phyloP scores from a whole-genome alignment of 2,113 vertebrate species.

The Pycnonotus jocosus region DNA sequence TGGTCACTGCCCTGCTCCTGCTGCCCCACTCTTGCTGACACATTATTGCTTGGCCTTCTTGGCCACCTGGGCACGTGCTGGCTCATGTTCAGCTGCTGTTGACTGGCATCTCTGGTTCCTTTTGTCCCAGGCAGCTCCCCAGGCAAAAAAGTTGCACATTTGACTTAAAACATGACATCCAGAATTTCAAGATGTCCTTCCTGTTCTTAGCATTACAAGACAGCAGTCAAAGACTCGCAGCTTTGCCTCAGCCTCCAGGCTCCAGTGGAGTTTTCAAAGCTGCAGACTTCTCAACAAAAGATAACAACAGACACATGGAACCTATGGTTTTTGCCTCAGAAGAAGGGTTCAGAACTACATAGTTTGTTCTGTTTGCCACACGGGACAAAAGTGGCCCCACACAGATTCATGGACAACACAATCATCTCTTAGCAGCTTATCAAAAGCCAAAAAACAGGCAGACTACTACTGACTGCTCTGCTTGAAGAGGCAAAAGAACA shows the following conservation, averaged over 20 bases:
- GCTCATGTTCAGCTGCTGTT: neutral
- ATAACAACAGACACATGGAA: neutral
- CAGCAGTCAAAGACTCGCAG: neutral
- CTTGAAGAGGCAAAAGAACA: neutral
- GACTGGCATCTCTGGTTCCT: fast-evolving
- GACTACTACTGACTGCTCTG: neutral
- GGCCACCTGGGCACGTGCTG: neutral
- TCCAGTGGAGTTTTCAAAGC: neutral
- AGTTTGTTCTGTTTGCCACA: neutral
- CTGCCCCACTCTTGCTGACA: neutral
- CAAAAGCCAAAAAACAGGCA: neutral
- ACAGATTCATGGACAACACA: neutral
- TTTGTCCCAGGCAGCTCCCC: neutral
- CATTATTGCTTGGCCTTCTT: neutral
- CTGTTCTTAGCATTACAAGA: neutral
- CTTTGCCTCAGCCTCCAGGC: neutral
- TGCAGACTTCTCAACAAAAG: neutral
- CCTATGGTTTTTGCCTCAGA: neutral
- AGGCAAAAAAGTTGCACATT: neutral
- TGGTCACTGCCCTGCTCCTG: fast-evolving
- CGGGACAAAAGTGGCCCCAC: neutral
- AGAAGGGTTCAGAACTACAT: neutral
- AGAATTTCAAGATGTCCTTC: too few relatives aligned
- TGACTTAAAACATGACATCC: neutral
- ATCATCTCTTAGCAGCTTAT: neutral